Base-by-base conservation (phyloP, 2,113 vertebrate genomes). In the Phoenicopterus ruber region DNA sequence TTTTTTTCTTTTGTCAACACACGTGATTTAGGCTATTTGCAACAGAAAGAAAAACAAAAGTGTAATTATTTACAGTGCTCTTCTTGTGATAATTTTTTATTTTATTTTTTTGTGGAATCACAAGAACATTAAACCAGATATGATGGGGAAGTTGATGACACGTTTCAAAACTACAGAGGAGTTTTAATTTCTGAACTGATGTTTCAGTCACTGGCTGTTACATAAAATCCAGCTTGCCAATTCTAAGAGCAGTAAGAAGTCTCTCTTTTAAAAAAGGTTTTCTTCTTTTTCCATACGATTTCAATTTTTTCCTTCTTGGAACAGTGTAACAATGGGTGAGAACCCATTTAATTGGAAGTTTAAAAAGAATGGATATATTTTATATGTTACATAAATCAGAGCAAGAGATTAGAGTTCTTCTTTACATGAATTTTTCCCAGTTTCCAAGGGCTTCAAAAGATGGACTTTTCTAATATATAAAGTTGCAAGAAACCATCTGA, bases 351-450 rank as follows among this genome's bases (percentile, higher is more conserved):
- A 97, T 38, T 89, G 78, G 49, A 92, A 78, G 13, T 16, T 86
- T 96, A 69, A 96, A 95, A 92, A 54, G 31, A 57, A 81, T 77
- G 54, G 61, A 86, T 91, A 86, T 55, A 85, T 86, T 98, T 93
- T 63, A 34, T 84, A 73, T 17, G 24, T 88, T 83, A 83, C 49
- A 86, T 77, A 95, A 95, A 89, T 97, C 85, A 90, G 58, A 83
- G 55, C 4, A 91, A 93, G 31, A 96, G 54, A 96, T 95, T 81
- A 93, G 67, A 80, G 52, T 36, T 94, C 67, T 85, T 59, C 58
- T 46, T 57, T 31, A 61, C 47, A 85, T 59, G 6, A 36, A 58
- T 66, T 11, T 65, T 91, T 49, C 13, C 47, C 50, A n/a, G 3
- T 93, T 94, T 93, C 46, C 28, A 82, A 62, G 17, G 40, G 21